Conservation (phyloP, 2,888 invertebrate species). For the Drosophila ezoana region DNA sequence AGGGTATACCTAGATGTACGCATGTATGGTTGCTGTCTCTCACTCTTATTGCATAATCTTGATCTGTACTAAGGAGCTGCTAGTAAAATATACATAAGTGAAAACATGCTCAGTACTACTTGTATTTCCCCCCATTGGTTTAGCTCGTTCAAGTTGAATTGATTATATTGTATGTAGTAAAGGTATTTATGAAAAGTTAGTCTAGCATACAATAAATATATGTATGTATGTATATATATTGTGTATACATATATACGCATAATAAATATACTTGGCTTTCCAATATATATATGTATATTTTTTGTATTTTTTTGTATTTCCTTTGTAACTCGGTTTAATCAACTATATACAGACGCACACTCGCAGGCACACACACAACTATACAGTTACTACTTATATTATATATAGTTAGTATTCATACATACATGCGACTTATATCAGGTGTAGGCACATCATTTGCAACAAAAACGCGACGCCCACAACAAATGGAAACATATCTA, state of each 20-base stretch:
- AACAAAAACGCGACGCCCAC: conserved; percentile 71
- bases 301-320: conserved; percentile 43
- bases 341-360: conserved; percentile 28
- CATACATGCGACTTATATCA: conserved; percentile 43
- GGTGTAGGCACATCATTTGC: conserved; percentile 80
- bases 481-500: conserved; percentile 75
- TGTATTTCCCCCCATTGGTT: conserved; percentile 49
- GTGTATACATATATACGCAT: conserved; percentile 39
- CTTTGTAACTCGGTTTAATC: conserved; percentile 62
- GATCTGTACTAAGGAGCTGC: conserved; percentile 44
- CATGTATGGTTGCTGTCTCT: conserved; percentile 42
- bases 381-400: conserved; percentile 25
- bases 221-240: conserved; percentile 36
- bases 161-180: conserved; percentile 46
- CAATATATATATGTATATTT: conserved; percentile 39
- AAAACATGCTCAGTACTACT: conserved; percentile 49
- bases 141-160: conserved; percentile 57
- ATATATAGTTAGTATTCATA: conserved; percentile 28
- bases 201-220: conserved; percentile 60
- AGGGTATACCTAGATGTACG: not conserved
- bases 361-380: conserved; percentile 16
- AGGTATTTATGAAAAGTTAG: conserved; percentile 61
- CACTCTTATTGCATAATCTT: conserved; percentile 52
- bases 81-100: conserved; percentile 53
- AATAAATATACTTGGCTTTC: conserved; percentile 56